These are phyloP conservation scores for Amblyopsis rosae DNA, from an alignment of 2,113 vertebrate genomes.

Conservation along the genomic window DNA sequence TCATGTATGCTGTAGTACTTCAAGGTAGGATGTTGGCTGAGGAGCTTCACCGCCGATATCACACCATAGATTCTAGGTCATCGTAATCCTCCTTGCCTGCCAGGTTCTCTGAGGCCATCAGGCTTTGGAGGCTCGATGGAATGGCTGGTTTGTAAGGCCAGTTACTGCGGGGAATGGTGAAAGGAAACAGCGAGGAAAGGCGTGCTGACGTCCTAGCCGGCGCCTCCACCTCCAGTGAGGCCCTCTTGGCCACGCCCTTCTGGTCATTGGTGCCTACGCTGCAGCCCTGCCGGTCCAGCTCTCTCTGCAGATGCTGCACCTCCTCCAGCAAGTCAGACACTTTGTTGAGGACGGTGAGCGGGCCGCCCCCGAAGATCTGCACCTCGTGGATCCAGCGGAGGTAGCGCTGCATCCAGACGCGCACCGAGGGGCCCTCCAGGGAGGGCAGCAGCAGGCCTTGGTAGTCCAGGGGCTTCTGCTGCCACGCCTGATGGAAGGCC, in stretches of 20 bases:
- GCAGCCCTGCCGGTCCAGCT: conserved; percentile 62
- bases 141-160: conserved; percentile 81
- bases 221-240: conserved; percentile 22
- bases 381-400: conserved; percentile 88
- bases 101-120: conserved; percentile 81
- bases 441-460: conserved; percentile 83
- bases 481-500: conserved; percentile 86
- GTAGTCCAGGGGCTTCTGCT: conserved; percentile 78
- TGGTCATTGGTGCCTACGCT: conserved; percentile 31
- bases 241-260: background rate
- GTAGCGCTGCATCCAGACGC: conserved; percentile 86
- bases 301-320: conserved; percentile 77
- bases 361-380: conserved; percentile 82
- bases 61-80: conserved; percentile 19
- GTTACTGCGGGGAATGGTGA: conserved; percentile 75
- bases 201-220: conserved; percentile 63
- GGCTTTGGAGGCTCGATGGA: conserved; percentile 80
- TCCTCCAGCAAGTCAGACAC: conserved; percentile 81
- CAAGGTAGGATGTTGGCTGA: background rate
- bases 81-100: conserved; percentile 81
- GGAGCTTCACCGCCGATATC: background rate
- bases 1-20: background rate
- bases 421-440: conserved; percentile 81
- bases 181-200: conserved; percentile 84
- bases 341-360: conserved; percentile 74